These are phyloP conservation scores for Montipora cactus DNA, from an alignment of 64 coral and sea anemone species.

Conservation along the genomic window DNA sequence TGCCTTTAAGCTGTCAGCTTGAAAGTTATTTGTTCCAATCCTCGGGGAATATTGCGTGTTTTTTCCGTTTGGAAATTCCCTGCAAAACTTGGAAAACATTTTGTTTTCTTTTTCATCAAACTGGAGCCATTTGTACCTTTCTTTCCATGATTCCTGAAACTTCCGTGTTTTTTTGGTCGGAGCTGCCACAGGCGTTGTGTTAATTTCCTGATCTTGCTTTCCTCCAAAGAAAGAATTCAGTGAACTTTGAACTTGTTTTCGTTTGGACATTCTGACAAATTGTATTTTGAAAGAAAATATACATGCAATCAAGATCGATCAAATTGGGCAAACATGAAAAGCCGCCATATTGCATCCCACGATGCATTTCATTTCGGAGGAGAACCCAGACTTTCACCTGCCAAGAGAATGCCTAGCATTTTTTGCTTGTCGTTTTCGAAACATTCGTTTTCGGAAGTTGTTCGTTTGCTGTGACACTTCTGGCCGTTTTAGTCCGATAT, in stretches of 20 bases:
- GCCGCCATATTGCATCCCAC: conserved; percentile 23
- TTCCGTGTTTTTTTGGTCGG: conserved; percentile 54
- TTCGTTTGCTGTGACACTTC: background rate
- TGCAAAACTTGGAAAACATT: too few species aligned
- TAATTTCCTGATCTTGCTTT: conserved; percentile 57
- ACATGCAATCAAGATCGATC: conserved; percentile 17
- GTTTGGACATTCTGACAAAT: conserved; percentile 45
- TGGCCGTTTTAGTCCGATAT: too few species aligned
- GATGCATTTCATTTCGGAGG: background rate
- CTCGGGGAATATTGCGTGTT: conserved; percentile 39
- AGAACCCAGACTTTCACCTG: background rate
- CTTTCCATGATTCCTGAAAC: background rate
- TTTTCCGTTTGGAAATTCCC: conserved; percentile 49
- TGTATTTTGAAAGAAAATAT: conserved; percentile 50
- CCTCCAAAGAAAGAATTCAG: conserved; percentile 54
- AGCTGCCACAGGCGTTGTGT: conserved; percentile 7
- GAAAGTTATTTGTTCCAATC: conserved; percentile 67
- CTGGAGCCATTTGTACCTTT: too few species aligned
- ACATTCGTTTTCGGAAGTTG: background rate
- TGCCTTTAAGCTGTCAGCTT: conserved; percentile 47
- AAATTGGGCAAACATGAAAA: conserved; percentile 10
- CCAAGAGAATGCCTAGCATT: conserved; percentile 5
- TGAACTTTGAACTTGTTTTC: conserved; percentile 59
- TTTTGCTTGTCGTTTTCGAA: background rate
- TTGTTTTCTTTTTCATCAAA: too few species aligned